Base-by-base conservation (phyloP, 2,797 vertebrate species). In the Propithecus perrieri region DNA sequence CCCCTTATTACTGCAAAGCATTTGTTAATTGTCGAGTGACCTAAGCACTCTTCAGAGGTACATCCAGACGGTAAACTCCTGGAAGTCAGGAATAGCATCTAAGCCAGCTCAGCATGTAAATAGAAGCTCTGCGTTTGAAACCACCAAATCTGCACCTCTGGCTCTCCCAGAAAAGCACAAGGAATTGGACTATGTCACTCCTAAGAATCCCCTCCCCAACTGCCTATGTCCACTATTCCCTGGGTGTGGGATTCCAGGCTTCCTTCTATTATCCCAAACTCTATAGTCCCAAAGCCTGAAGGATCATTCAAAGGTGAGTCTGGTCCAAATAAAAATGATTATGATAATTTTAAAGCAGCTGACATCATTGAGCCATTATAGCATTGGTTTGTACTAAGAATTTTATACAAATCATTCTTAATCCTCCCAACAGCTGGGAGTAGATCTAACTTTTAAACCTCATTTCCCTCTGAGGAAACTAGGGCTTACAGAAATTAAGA, bases 21-120 rank as follows among this genome's bases (percentile, higher is more conserved):
- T 88, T 96, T 94, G 35, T 91, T 95, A 91, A 87, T 95, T 89
- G 46, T 33, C 61, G 59, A 48, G 24, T 71, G 63, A 91, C 79
- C 74, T 83, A 90, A 67, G 50, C 22, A 67, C 35, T 76, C 11
- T 63, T 90, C 61, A 93, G 61, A 94, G 67, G 35, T 74, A 9
- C 2, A 1, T 80, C 55, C 46, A 65, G 79, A 71, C 24, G 2
- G 65, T 85, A n/a, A 93, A 85, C 38, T 26, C n/a, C 61, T 65
- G 48, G 48, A 22, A 63, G 43, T 57, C 50, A 69, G 30, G 11
- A 41, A 30, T 24, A n/a, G 11, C 59, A 24, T 59, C 59, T 86
- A 69, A 81, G 35, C 35, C 43, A 85, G 18, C 10, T 80, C 50
- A 41, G 18, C 38, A 71, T 7, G 17, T 48, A 92, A 80, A 38